Evolutionary conservation across 2,113 vertebrate genomes (phyloP), one percentile per base, ranked within the genome.

Genomic region (Toxostoma redivivum): DNA sequence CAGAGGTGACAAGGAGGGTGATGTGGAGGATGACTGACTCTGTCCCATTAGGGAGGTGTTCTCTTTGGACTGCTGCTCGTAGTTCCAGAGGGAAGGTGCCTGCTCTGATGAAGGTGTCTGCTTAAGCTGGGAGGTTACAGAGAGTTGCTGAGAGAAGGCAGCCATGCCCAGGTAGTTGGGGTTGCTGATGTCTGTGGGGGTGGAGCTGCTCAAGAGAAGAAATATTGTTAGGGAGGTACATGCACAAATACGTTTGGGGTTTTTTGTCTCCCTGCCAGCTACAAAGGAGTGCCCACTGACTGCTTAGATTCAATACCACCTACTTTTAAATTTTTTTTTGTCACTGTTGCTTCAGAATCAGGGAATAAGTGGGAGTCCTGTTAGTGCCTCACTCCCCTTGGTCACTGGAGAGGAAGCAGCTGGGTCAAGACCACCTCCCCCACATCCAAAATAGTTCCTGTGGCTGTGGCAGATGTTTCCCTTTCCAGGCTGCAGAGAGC

Each of bases 111-210:
- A 97, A 56, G 97, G 94, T 64, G 93, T 90, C 73, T 98, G 95
- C 95, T 98, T 99, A 80, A 97, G 94, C 62, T 97, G 97, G 61
- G 87, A 91, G 56, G 80, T 42, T 72, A 93, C 35, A 77, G 94
- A 50, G 20, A 82, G 66, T 24, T 90, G 94, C 67, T 96, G 97
- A 67, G 96, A 94, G 5, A 97, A 96, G 82, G 87, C 22, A 56
- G 97, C 95, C 88, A 98, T 44, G 10, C 98, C 98, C 95, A 99
- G 98, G 97, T 99, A 99, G 97, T 12, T 99, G 71, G 98, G 98
- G 96, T 99, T 99, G 65, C 97, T 98, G 92, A 99, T 98, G 88
- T 99, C 99, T 50, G 96, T 97, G 37, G 98, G 28, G 31, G 95
- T 37, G 23, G 95, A 85, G 44, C 94, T 78, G 57, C 92, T 79